These are phyloP conservation scores for Halyomorpha halys DNA, from an alignment of 1,140 invertebrate genomes.

Conservation along the genomic window DNA sequence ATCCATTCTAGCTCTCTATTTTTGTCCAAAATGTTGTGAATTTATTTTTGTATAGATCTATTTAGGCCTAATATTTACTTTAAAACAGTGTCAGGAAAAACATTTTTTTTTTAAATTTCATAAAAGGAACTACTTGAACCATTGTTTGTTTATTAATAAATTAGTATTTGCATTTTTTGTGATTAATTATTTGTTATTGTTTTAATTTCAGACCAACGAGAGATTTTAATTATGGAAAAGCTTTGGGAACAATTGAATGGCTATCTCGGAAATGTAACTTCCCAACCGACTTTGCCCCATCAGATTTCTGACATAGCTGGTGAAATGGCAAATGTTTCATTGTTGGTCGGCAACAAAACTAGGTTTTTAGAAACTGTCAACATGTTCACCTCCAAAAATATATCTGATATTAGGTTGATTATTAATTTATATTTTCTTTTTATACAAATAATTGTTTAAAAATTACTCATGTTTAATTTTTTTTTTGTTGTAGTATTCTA, in stretches of 20 bases:
- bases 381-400: conserved; percentile 11
- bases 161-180: no score
- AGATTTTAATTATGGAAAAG: conserved; percentile 17
- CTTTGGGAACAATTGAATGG: conserved; percentile 24
- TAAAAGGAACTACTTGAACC: no score
- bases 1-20: no score
- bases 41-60: no score
- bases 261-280: conserved; percentile 12
- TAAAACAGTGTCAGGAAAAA: no score
- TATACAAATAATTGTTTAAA: background rate
- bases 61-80: no score
- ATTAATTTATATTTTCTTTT: background rate
- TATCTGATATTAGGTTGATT: conserved; percentile 20
- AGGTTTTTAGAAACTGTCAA: conserved; percentile 16
- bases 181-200: background rate
- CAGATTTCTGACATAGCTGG: conserved; percentile 23
- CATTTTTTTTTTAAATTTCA: no score
- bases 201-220: conserved; percentile 15
- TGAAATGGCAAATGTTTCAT: conserved; percentile 10
- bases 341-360: background rate
- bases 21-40: no score
- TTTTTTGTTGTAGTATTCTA: conserved; percentile 7
- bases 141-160: no score
- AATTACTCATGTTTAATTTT: background rate
- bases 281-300: background rate